Evolutionary conservation across 2,888 invertebrate species (phyloP), one percentile per base, ranked within the genome.

Genomic region (Unio delphinus): DNA sequence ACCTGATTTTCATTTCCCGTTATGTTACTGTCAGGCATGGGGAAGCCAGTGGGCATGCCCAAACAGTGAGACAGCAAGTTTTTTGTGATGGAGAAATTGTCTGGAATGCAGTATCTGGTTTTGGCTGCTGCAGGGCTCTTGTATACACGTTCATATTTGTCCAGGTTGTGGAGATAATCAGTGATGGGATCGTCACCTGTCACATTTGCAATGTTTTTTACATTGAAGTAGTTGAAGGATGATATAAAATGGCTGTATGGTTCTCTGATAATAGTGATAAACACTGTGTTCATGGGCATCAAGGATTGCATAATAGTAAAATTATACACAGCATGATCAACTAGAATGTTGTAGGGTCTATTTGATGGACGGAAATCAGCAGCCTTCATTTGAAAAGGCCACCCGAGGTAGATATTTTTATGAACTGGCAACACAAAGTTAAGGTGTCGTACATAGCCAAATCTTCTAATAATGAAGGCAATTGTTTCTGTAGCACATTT

Each of bases 401-500:
- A 89, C 15, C 87, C 87, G 1, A 89, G 78, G 72, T 89, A 88
- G 17, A 89, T 76, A 26, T 78, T 80, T 15, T 82, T 73, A 18
- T 75, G 73, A 3, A 81, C 64, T 5, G 89, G 89, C 3, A 86
- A 71, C 4, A 86, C 87, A 73, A 87, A 85, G n/a, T 85, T 83
- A 28, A 89, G 75, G 61, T 87, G 80, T n/a, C 86, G 67, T 8
- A 68, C 70, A 61, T 80, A 82, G 54, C 85, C 88, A 79, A 83
- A 89, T 18, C 88, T 75, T n/a, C 86, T 74, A 28, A 89, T 75
- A 7, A 89, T 76, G 4, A 85, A 79, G 18, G 76, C 82, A 70
- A 89, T 73, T 8, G 89, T 87, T 68, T 86, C 83, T 15, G 89
- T 89, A 1, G 88, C 89, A 80, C 88, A 88, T 75, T 89, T 89